Percentiles rank a stretch among this genome's conserved stretches.
Conservation (phyloP, 2,888 invertebrate species). For the Apocheima hispidaria region DNA sequence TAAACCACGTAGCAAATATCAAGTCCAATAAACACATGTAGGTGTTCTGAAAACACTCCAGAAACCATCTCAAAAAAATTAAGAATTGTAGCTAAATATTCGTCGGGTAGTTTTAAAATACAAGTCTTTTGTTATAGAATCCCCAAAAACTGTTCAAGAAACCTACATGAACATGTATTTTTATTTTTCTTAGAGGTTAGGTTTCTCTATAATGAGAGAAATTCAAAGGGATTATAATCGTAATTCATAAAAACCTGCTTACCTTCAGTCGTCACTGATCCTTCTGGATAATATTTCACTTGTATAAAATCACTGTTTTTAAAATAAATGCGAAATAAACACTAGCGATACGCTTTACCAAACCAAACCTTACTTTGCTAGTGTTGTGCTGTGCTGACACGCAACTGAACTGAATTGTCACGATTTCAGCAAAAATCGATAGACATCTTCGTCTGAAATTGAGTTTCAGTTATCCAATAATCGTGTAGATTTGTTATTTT, state of each 20-base stretch:
- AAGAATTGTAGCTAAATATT: background rate
- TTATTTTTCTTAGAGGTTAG: conserved; percentile 38
- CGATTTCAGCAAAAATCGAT: background rate
- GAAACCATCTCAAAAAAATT: background rate
- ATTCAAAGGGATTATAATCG: background rate
- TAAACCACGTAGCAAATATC: conserved; percentile 9
- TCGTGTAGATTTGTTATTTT: no score
- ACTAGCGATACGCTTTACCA: conserved; percentile 65
- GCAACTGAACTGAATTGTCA: background rate
- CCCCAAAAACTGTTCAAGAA: no score
- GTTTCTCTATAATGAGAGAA: conserved; percentile 14
- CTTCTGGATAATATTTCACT: conserved; percentile 65
- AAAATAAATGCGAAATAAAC: conserved; percentile 77
- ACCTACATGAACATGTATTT: conserved; percentile 11
- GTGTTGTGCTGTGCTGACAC: conserved; percentile 46
- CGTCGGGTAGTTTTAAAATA: background rate
- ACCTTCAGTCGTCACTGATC: conserved; percentile 59
- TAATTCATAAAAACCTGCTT: conserved; percentile 48
- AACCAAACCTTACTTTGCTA: conserved; percentile 63
- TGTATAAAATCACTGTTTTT: conserved; percentile 80
- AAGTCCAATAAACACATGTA: conserved; percentile 5
- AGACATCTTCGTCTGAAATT: background rate
- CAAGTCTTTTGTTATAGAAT: no score
- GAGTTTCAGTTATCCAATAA: background rate
- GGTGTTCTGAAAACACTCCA: background rate